Conservation (phyloP, 1,140 invertebrate species). For the Cheumatopsyche charites region DNA sequence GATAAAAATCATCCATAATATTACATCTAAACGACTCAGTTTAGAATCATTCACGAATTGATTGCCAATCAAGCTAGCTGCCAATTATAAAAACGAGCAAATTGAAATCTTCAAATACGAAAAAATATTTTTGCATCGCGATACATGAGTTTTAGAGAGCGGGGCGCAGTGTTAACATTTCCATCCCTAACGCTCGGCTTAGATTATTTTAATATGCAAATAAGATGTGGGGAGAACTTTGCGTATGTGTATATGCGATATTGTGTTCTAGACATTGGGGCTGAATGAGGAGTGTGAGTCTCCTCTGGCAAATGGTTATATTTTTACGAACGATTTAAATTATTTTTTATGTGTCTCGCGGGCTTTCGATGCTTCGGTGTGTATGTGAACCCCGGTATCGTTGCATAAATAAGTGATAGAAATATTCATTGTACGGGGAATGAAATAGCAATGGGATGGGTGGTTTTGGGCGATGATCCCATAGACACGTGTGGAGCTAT, state of each 20-base stretch:
- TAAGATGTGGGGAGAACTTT: constrained; percentile 41
- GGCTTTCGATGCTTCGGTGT: constrained; percentile 38
- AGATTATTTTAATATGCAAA: constrained; percentile 49
- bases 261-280: constrained; percentile 21
- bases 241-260: constrained; percentile 23
- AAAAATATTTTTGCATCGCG: constrained; percentile 19
- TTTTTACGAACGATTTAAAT: constrained; percentile 49
- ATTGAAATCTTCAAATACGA: not conserved
- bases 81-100: not conserved
- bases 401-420: constrained; percentile 40
- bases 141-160: not conserved
- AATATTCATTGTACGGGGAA: constrained; percentile 32
- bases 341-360: constrained; percentile 47
- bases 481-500: constrained; percentile 12
- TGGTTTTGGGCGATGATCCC: constrained; percentile 21
- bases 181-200: constrained; percentile 41
- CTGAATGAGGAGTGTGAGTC: constrained; percentile 31
- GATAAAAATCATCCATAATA: too few species aligned
- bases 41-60: too few species aligned
- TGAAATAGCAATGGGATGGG: not conserved
- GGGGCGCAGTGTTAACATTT: constrained; percentile 42
- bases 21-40: too few species aligned
- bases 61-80: too few species aligned
- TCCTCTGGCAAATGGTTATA: constrained; percentile 42
- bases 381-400: constrained; percentile 17